Conservation (phyloP, 2,113 vertebrate species). For the Falco punctatus region DNA sequence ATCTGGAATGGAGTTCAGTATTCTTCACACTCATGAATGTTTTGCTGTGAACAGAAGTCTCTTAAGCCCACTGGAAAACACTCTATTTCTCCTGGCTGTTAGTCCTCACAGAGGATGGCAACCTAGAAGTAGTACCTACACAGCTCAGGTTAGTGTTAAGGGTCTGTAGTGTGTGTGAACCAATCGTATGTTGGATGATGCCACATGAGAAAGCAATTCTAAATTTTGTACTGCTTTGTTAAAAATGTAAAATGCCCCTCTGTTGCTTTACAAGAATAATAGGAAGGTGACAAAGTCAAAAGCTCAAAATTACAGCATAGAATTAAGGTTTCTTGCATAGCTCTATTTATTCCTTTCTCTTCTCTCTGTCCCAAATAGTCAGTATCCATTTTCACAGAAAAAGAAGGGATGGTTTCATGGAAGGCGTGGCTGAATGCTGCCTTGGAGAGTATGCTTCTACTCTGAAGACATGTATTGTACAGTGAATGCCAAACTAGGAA, state of each 20-base stretch:
- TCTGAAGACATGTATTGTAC: not conserved
- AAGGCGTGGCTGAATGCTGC: not conserved
- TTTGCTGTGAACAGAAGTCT: not conserved
- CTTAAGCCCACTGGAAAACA: not conserved
- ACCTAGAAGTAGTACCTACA: not conserved
- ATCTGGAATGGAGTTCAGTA: not conserved
- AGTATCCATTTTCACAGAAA: not conserved
- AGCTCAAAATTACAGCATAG: not conserved
- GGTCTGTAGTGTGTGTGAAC: not conserved
- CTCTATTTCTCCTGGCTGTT: not conserved
- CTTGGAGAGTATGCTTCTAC: not conserved
- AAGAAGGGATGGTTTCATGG: not conserved
- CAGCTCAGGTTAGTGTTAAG: accelerated
- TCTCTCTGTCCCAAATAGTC: accelerated
- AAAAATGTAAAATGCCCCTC: not conserved
- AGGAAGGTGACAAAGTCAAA: not conserved
- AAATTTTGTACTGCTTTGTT: not conserved
- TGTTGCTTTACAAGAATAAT: not conserved
- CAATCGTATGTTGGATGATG: not conserved
- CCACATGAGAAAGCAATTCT: not conserved
- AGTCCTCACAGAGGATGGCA: not conserved
- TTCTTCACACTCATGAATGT: not conserved
- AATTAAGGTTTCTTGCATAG: not conserved
- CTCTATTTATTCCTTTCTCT: not conserved
- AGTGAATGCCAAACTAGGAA: not conserved